These are phyloP conservation scores for Adelphocoris suturalis DNA, from an alignment of 2,888 invertebrate species.

Conservation along the genomic window DNA sequence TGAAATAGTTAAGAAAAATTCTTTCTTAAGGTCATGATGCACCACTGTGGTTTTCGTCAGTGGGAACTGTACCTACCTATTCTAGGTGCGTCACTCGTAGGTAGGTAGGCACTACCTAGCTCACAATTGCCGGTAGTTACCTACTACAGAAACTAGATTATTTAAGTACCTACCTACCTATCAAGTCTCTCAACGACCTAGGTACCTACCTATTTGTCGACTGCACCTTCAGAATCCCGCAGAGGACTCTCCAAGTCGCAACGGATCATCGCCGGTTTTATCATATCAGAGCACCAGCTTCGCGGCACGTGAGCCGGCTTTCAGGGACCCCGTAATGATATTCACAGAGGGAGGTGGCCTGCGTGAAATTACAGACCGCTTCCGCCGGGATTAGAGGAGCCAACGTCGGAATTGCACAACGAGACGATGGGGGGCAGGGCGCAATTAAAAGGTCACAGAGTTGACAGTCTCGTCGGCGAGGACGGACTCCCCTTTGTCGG, in stretches of 20 bases:
- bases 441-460: slow-evolving; percentile 26
- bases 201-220: not conserved
- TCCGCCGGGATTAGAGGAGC: slow-evolving; percentile 30
- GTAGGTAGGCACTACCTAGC: no score
- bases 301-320: slow-evolving; percentile 20
- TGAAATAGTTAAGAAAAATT: no score
- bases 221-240: not conserved
- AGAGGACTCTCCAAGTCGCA: not conserved
- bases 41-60: no score
- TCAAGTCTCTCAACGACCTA: no score
- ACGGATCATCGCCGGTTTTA: not conserved
- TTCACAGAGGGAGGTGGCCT: slow-evolving; percentile 34
- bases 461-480: not conserved
- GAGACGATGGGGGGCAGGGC: not conserved
- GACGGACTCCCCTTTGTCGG: not conserved
- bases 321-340: slow-evolving; percentile 13
- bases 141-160: no score
- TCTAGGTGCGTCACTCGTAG: no score
- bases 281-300: slow-evolving; percentile 1
- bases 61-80: no score
- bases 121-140: no score
- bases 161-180: no score
- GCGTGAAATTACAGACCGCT: slow-evolving; percentile 30
- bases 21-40: no score
- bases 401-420: slow-evolving; percentile 19